Base-by-base conservation (phyloP, 2,888 invertebrate genomes). In the Crematogaster levior region DNA sequence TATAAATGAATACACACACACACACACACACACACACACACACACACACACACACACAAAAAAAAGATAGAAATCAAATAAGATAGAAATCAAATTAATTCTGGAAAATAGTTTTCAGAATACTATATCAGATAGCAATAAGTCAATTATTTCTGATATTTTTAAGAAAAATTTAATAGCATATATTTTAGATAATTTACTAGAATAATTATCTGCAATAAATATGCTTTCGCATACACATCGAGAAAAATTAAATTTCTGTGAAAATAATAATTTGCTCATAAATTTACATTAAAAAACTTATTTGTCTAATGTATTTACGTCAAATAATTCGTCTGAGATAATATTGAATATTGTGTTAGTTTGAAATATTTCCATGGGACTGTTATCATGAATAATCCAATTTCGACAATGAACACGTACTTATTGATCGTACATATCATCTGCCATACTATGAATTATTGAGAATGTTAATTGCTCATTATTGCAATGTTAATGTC, bases 371-470 rank as follows among this genome's bases (percentile, higher is more conserved):
- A n/a, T 60, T 46, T 24, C 61, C 34, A 61, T 12, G 18, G 30
- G 27, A 73, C 43, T 73, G 21, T 73, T 61, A 73, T 75, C 40
- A 65, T 27, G 65, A 6, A 5, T 53, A 51, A 75, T 73, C 30
- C 46, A 75, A 65, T 75, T 75, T 65, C 51, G 75, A 65, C 66
- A 61, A 37, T 74, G 18, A 51, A 18, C 74, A 34, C 46, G 15
- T 30, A n/a, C 10, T 40, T 61, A 63, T 63, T 27, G 51, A 65
- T 73, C 18, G 53, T 53, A 51, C 40, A 48, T 75, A 68, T 56
- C 51, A 58, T 56, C 68, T 56, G 56, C 46, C 68, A 46, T 1
- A 66, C 27, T 21, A 66, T 18, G 53, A 18, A 53, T 66, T 77
- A 66, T 40, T 40, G 53, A 53, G n/a, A 9, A 53, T 30, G 15